Conservation (phyloP, 92 coral and sea anemone species). For the Palythoa grandis region DNA sequence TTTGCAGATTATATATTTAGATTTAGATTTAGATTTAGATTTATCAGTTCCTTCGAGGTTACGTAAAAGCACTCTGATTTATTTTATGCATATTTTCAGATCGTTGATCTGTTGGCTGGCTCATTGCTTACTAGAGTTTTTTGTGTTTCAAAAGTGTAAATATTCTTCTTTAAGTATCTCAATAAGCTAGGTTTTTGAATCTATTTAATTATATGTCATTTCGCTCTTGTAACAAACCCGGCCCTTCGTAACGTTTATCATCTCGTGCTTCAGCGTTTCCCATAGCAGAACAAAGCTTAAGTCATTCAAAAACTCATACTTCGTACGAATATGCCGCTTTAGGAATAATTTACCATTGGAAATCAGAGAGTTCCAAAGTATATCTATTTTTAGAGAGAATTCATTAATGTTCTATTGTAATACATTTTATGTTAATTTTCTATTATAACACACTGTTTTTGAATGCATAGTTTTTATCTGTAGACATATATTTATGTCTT, state of each 20-base stretch:
- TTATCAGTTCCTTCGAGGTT: too few relatives aligned
- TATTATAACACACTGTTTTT: background rate
- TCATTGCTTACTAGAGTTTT: too few relatives aligned
- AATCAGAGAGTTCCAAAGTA: background rate
- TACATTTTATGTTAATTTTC: background rate
- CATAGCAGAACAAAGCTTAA: background rate
- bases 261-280: background rate
- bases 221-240: background rate
- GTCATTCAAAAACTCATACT: background rate
- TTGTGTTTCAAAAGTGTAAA: too few relatives aligned
- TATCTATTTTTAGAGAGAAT: background rate
- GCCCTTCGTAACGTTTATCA: background rate
- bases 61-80: too few relatives aligned
- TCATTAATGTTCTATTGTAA: background rate
- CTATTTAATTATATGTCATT: background rate
- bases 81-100: too few relatives aligned
- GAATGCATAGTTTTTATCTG: background rate
- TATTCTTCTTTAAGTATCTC: too few relatives aligned
- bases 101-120: too few relatives aligned
- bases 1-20: too few relatives aligned
- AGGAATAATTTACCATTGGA: background rate
- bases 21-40: too few relatives aligned
- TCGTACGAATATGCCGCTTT: background rate
- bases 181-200: background rate
- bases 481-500: background rate